Base-by-base conservation (phyloP, 2,888 invertebrate species). In the Sinopyrophorus schimmeli region DNA sequence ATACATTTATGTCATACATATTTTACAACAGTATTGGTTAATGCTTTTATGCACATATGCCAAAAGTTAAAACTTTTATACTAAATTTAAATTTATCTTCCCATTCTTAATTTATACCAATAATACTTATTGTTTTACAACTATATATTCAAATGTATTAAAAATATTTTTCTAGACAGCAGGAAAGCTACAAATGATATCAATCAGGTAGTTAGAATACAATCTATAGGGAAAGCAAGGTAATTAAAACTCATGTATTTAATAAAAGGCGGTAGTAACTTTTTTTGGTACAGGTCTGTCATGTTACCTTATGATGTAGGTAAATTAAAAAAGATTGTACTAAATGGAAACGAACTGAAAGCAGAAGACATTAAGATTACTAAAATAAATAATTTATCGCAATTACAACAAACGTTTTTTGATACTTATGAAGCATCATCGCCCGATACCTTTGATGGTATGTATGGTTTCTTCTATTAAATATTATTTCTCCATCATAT, bases 241-340 rank as follows among this genome's bases (percentile, higher is more conserved):
- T 63, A 55, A 47, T 40, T 28, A 15, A 23, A 32, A 23, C n/a
- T 31, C n/a, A 11, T 35, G 26, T 10, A 9, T 15, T 10, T 27
- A 27, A 27, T 11, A 9, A 24, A 24, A 24, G n/a, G 3, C n/a
- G 3, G 6, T 5, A 11, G 5, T 26, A 7, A 26, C 12, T 24
- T 24, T 24, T 6, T 10, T 23, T 5, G 3, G 57, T 57, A 82
- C 3, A 74, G 86, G 9, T 86, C 87, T 0, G 82, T 89, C 50
- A 74, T 88, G 9, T 74, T 89, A 12, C 88, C 88, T 0, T 82
- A 87, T 3, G 84, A 82, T 20, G 82, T 86, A 73, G 84, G 86
- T 69, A 84, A 84, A 65, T 77, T 87, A 43, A 83, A 82, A 58
- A 82, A 83, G 1, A 83, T 86, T 43, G 85, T 88, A 42, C 81